Conservation (phyloP, 1,140 invertebrate genomes). For the Polypedilum pembai region DNA sequence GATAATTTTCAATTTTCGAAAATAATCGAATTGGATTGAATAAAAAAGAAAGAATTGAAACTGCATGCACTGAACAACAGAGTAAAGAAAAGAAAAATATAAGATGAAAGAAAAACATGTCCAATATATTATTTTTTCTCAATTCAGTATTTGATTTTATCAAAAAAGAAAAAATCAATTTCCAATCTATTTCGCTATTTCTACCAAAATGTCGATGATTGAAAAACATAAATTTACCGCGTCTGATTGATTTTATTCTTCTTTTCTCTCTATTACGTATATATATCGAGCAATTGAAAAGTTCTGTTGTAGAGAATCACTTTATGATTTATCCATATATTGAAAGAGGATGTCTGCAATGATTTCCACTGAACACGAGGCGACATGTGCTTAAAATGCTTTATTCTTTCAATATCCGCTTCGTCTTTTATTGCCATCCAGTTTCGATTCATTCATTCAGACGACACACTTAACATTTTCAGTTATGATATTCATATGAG, state of each 20-base stretch:
- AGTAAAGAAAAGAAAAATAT: too few species aligned
- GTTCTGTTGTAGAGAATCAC: neutral
- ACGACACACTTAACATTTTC: neutral
- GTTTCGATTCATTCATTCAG: neutral
- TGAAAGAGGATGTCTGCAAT: neutral
- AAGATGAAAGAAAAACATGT: too few species aligned
- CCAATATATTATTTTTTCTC: too few species aligned
- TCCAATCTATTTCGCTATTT: slow-evolving; percentile 1
- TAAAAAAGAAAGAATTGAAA: too few species aligned
- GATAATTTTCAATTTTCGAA: too few species aligned
- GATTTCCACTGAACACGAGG: neutral
- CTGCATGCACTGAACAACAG: too few species aligned
- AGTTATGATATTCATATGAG: slow-evolving; percentile 15
- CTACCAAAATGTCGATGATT: neutral
- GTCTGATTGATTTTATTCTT: slow-evolving; percentile 23
- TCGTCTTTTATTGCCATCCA: slow-evolving; percentile 28
- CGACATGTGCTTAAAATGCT: slow-evolving; percentile 25
- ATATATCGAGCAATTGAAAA: neutral
- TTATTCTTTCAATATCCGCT: slow-evolving; percentile 15
- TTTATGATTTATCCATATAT: neutral
- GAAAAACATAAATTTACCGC: slow-evolving; percentile 25
- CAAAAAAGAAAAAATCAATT: neutral
- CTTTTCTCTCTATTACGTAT: neutral
- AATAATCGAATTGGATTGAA: too few species aligned
- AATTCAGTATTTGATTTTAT: neutral